phyloP scores from a whole-genome alignment of 2,888 invertebrate genomes.

The Cephus nigrinus region DNA sequence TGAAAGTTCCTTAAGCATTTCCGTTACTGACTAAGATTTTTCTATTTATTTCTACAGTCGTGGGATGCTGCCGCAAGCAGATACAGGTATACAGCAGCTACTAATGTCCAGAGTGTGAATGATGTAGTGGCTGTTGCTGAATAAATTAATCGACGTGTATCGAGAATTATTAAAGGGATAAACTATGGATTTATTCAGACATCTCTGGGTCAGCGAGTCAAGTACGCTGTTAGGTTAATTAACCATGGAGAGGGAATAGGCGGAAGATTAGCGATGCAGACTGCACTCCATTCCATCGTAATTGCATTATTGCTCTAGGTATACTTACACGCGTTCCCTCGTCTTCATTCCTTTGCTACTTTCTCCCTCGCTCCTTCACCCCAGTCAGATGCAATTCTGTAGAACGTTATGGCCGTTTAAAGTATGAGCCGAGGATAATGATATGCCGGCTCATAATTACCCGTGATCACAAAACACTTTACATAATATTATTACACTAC shows the following conservation, averaged over 20 bases:
- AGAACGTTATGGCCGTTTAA: background rate
- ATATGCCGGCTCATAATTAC: background rate
- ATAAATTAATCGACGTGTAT: background rate
- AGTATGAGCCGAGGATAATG: background rate
- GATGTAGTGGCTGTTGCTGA: background rate
- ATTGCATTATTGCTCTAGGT: constrained; percentile 36
- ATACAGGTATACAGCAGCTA: background rate
- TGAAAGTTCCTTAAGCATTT: background rate
- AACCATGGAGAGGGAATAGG: background rate
- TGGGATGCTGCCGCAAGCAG: background rate
- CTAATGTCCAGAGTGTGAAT: background rate
- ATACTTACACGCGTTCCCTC: background rate
- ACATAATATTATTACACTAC: background rate
- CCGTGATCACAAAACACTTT: background rate
- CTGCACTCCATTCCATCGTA: constrained; percentile 27
- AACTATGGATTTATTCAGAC: background rate
- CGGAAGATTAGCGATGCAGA: background rate
- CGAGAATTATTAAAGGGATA: background rate
- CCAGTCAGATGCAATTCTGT: background rate
- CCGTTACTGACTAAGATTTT: background rate
- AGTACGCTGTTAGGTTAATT: constrained; percentile 25
- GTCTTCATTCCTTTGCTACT: background rate
- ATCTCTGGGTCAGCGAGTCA: constrained; percentile 35
- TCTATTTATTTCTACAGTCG: background rate
- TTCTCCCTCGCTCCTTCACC: background rate